Conservation (phyloP, 2,888 invertebrate genomes). For the Pelosia muscerda region DNA sequence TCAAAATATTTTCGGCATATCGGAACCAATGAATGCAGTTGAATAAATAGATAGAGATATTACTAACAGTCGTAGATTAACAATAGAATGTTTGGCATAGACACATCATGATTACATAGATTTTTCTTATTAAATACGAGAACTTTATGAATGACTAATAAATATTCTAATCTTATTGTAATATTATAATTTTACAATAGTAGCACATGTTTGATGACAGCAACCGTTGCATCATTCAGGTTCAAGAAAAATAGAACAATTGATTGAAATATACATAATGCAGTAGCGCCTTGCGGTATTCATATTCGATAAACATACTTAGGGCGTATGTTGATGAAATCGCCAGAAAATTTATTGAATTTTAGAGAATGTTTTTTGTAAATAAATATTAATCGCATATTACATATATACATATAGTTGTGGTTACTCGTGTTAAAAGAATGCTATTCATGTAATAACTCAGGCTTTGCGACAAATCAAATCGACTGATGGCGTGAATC, state of each 20-base stretch:
- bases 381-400: too few relatives aligned
- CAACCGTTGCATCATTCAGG: not conserved
- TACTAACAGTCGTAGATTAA: not conserved
- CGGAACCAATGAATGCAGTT: not conserved
- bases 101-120: conserved; percentile 1
- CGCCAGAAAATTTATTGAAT: too few relatives aligned
- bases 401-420: not conserved
- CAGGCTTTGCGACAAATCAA: conserved; percentile 66
- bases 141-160: not conserved
- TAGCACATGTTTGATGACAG: not conserved
- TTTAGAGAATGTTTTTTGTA: too few relatives aligned
- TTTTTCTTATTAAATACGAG: not conserved
- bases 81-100: not conserved
- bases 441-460: conserved; percentile 21
- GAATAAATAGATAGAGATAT: not conserved
- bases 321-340: not conserved
- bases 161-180: not conserved
- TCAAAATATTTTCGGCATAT: not conserved
- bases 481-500: conserved; percentile 56
- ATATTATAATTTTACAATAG: not conserved
- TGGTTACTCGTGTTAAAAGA: not conserved
- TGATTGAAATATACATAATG: not conserved
- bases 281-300: conserved; percentile 8
- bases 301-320: not conserved
- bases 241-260: conserved; percentile 10